Percentiles rank a stretch among this genome's conserved stretches.
Evolutionary conservation across 2,888 invertebrate species (phyloP).

Genomic region (Baccha elongata): DNA sequence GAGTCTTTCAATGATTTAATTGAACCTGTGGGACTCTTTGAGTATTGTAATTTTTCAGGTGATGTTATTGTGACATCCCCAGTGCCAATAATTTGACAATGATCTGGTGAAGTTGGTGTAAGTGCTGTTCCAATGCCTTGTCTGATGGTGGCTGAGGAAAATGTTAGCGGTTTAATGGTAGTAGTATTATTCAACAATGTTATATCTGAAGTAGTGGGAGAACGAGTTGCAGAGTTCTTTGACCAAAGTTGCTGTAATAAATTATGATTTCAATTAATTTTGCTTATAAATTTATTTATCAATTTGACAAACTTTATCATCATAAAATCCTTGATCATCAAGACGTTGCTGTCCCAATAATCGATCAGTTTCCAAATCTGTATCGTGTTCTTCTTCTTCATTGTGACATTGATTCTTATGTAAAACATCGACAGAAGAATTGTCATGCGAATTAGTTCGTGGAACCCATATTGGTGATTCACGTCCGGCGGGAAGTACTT

Average conservation of each 20-base stretch:
- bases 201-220: conserved; percentile 76
- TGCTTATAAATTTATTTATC: not conserved
- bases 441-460: conserved; percentile 75
- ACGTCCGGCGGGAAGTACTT: conserved; percentile 79
- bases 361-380: conserved; percentile 98
- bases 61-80: conserved; percentile 78
- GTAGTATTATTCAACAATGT: conserved; percentile 76
- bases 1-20: conserved; percentile 84
- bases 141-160: conserved; percentile 81
- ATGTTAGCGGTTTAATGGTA: conserved; percentile 78
- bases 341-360: conserved; percentile 95
- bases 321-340: conserved; percentile 95
- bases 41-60: conserved; percentile 80
- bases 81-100: conserved; percentile 79
- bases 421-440: conserved; percentile 66
- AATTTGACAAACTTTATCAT: conserved; percentile 83
- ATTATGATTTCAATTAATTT: not conserved
- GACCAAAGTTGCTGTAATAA: conserved; percentile 77
- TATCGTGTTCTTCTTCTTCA: conserved; percentile 95
- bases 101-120: conserved; percentile 80
- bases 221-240: conserved; percentile 77
- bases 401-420: conserved; percentile 74
- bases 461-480: conserved; percentile 82
- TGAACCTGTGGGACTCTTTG: conserved; percentile 84
- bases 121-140: conserved; percentile 81